Evolutionary conservation across 2,888 invertebrate species (phyloP), one percentile per base, ranked within the genome.

Genomic region (Quadriops clusia): DNA sequence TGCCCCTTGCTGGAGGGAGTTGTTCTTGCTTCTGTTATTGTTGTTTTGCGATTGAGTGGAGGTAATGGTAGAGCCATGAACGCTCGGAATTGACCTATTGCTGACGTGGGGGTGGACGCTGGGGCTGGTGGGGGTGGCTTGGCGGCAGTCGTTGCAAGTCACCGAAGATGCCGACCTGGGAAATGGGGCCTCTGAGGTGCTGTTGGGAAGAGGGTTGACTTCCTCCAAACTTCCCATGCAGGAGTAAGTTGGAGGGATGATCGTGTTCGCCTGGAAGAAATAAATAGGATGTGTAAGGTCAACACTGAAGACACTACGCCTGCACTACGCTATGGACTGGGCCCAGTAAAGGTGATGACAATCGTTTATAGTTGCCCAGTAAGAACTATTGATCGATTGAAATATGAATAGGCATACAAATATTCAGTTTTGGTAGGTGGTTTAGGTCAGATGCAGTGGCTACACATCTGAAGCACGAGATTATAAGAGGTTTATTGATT

Each of bases 201-300:
- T 38, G 7, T 40, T 42, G 26, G 44, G 45, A 44, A 65, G 61
- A 33, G 61, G 65, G 41, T 59, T 60, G 34, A 70, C 60, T 45
- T 74, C 72, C 44, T 80, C 81, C 45, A 78, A 70, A 57, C 78
- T 82, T 46, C 75, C 76, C 43, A 79, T 77, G 49, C 79, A 75
- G 34, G 84, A 84, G 61, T 86, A 86, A 10, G 85, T 83, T 24
- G 85, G 85, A 36, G 85, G 85, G 46, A 85, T 74, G 55, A 83
- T 68, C 34, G 79, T 77, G 58, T 85, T 85, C 31, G 84, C 82
- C 74, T 76, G 53, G 5, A 54, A 55, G 30, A 34, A 22, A n/a
- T n/a, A n/a, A n/a, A n/a, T n/a, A n/a, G n/a, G n/a, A n/a, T n/a
- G n/a, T n/a, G n/a, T n/a, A n/a, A n/a, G n/a, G n/a, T n/a, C n/a